Evolutionary conservation across 2,888 invertebrate genomes (phyloP).

Genomic region (Leucophora obtusa): DNA sequence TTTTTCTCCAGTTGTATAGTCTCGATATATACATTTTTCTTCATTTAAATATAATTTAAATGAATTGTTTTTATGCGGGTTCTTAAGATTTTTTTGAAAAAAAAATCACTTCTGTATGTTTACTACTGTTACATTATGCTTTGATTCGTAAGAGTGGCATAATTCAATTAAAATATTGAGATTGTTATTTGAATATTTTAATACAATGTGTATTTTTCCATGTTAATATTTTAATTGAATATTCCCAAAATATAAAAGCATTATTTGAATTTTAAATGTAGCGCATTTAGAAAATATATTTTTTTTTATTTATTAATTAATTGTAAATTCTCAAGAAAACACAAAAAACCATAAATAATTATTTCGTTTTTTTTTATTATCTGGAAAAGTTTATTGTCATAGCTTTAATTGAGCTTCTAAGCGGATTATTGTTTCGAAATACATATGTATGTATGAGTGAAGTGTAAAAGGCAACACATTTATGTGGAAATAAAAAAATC

Average conservation of each 20-base stretch:
- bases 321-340: background rate
- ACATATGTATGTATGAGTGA: constrained; percentile 39
- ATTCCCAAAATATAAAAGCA: background rate
- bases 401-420: constrained; percentile 35
- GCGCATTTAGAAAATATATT: too few relatives aligned
- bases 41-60: constrained; percentile 24
- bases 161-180: constrained; percentile 56
- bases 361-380: constrained; percentile 11
- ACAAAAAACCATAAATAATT: constrained; percentile 17
- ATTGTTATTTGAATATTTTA: constrained; percentile 23
- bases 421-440: constrained; percentile 34
- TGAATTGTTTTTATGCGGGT: constrained; percentile 58
- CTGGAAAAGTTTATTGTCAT: constrained; percentile 23
- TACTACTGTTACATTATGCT: constrained; percentile 16
- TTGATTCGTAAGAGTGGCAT: constrained; percentile 46
- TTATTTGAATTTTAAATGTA: background rate
- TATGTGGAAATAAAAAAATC: background rate
- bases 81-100: constrained; percentile 38
- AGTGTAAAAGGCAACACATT: constrained; percentile 31
- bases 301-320: constrained; percentile 29
- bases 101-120: constrained; percentile 54
- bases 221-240: constrained; percentile 55
- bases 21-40: constrained; percentile 23
- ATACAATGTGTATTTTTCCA: background rate
- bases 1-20: background rate